phyloP scores from a whole-genome alignment of 2,113 vertebrate species.

The Bubo scandiacus region DNA sequence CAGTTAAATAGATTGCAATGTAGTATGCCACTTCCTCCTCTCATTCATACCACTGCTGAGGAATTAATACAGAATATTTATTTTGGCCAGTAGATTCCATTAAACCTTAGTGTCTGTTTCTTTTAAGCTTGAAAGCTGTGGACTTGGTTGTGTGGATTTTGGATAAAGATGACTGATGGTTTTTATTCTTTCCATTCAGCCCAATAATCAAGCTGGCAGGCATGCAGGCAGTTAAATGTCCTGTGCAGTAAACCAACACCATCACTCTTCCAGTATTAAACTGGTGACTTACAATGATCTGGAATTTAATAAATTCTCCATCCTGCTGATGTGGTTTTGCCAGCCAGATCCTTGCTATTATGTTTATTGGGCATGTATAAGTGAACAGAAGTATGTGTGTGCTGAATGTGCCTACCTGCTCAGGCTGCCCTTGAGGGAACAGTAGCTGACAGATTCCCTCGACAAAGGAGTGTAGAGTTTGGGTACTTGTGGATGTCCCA shows the following conservation, averaged over 20 bases:
- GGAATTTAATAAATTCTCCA: not conserved
- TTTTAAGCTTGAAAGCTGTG: slow-evolving; percentile 8
- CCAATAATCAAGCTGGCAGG: not conserved
- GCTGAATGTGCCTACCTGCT: not conserved
- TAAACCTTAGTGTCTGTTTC: slow-evolving; percentile 12
- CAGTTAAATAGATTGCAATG: slow-evolving; percentile 28
- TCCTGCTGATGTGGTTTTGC: not conserved
- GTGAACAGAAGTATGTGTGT: not conserved
- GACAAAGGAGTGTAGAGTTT: not conserved
- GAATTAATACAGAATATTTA: slow-evolving; percentile 51
- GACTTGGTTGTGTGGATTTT: slow-evolving; percentile 19
- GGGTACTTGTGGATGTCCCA: not conserved
- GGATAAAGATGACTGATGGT: not conserved
- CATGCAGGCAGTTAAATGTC: not conserved
- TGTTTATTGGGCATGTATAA: not conserved
- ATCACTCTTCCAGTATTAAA: not conserved
- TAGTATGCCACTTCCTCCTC: slow-evolving; percentile 34
- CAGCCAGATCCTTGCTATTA: not conserved
- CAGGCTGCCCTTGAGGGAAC: not conserved
- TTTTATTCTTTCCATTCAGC: not conserved
- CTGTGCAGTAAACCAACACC: not conserved
- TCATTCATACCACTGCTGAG: slow-evolving; percentile 42
- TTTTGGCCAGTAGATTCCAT: slow-evolving; percentile 26
- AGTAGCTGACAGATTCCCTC: not conserved
- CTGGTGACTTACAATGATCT: not conserved